phyloP scores from a whole-genome alignment of 2,797 vertebrate genomes.

The Sebastes melanostomus region DNA sequence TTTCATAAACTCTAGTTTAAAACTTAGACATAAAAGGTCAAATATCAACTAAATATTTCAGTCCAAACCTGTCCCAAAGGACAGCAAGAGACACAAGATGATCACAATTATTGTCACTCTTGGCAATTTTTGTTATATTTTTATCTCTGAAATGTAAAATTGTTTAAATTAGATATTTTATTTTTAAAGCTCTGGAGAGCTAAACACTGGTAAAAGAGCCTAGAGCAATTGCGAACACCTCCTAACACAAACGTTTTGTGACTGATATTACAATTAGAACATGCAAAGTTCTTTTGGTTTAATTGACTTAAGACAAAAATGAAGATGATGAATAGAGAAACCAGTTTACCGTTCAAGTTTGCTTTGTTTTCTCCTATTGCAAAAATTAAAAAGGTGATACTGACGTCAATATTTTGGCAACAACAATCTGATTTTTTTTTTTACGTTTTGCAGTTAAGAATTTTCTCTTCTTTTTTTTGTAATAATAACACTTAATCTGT shows the following conservation, averaged over 20 bases:
- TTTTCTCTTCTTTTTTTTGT: background rate
- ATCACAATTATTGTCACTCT: conserved; percentile 48
- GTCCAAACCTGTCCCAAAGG: conserved; percentile 27
- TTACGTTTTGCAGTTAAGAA: background rate
- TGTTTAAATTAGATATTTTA: conserved; percentile 4
- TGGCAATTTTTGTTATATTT: conserved; percentile 25
- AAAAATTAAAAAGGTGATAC: conserved; percentile 6
- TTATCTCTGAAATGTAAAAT: conserved; percentile 30
- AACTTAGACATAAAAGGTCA: conserved; percentile 46
- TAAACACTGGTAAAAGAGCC: conserved; percentile 19
- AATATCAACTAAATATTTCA: conserved; percentile 49
- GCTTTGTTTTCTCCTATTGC: conserved; percentile 8
- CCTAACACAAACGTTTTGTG: background rate
- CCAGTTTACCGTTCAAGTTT: background rate
- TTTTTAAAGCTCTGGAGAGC: conserved; percentile 39
- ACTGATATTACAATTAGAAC: conserved; percentile 12
- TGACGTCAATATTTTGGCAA: conserved; percentile 38
- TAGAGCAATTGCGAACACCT: conserved; percentile 13
- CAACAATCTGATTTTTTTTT: background rate
- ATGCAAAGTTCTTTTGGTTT: conserved; percentile 4
- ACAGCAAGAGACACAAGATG: conserved; percentile 30
- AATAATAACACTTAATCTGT: conserved; percentile 6
- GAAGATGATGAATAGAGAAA: background rate
- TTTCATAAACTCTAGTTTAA: conserved; percentile 43
- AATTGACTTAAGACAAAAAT: background rate